These are phyloP conservation scores for Marmota flaviventris DNA, from an alignment of 2,113 vertebrate genomes.

Conservation along the genomic window DNA sequence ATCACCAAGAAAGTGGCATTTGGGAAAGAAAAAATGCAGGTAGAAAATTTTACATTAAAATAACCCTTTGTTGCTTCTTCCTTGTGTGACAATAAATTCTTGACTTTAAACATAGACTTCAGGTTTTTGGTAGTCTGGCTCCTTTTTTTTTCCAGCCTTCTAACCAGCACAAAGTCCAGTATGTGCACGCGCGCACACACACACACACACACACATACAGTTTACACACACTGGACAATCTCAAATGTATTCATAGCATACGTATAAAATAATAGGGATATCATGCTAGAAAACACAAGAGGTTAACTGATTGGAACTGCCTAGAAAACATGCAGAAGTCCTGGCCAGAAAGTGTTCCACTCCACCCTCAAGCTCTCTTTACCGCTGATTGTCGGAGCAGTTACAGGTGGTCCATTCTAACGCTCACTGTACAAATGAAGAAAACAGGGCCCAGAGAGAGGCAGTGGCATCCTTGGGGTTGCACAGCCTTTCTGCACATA, in stretches of 20 bases:
- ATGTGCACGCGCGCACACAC: neutral
- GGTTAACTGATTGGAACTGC: neutral
- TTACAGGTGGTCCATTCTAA: neutral
- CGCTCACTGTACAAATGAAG: neutral
- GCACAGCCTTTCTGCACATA: neutral
- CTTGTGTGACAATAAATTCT: neutral
- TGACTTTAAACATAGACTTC: neutral
- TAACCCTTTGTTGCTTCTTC: neutral
- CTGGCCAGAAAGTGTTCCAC: neutral
- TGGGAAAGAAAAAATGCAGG: neutral
- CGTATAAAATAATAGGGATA: neutral
- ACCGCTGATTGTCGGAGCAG: neutral
- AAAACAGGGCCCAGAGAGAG: neutral
- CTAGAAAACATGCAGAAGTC: neutral
- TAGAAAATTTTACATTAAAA: neutral
- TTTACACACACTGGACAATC: neutral
- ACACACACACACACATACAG: neutral
- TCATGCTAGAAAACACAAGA: neutral
- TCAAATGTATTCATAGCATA: neutral
- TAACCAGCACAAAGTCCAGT: neutral
- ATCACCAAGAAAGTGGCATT: neutral
- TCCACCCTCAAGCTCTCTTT: neutral
- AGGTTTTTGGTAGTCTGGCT: neutral
- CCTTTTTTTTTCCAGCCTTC: neutral
- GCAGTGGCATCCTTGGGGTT: neutral